Conservation (phyloP, 2,113 vertebrate genomes). For the Dolichotis patagonum region DNA sequence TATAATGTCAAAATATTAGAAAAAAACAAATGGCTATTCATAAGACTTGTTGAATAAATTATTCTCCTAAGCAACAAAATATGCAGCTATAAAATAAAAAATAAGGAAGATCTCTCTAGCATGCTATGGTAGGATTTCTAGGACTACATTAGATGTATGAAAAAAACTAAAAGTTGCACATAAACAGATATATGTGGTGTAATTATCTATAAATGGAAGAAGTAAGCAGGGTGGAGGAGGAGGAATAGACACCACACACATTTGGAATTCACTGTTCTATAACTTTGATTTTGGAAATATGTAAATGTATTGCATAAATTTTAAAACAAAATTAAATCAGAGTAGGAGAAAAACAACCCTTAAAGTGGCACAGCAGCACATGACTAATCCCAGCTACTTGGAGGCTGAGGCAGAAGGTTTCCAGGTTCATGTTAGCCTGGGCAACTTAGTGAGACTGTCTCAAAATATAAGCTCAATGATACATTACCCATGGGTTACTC, state of each 20-base stretch:
- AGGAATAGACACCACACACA: background rate
- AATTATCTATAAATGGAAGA: background rate
- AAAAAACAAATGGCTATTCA: background rate
- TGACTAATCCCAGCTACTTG: background rate
- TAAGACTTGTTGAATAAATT: background rate
- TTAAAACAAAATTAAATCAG: slow-evolving; percentile 53
- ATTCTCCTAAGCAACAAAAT: background rate
- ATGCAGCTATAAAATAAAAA: background rate
- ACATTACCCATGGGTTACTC: background rate
- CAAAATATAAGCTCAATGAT: background rate
- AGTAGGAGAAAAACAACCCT: background rate
- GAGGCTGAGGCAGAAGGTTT: background rate
- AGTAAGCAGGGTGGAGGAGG: background rate
- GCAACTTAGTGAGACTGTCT: background rate
- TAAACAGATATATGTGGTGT: background rate
- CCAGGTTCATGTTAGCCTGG: background rate
- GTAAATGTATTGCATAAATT: slow-evolving; percentile 33
- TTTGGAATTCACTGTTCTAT: background rate
- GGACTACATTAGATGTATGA: background rate
- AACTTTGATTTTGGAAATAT: slow-evolving; percentile 42
- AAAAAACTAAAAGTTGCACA: background rate
- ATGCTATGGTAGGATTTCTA: background rate
- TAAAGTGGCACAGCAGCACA: background rate
- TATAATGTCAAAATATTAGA: background rate
- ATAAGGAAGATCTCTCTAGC: background rate